Base-by-base conservation (phyloP, 2,888 invertebrate species). In the Pachydiplax longipennis region DNA sequence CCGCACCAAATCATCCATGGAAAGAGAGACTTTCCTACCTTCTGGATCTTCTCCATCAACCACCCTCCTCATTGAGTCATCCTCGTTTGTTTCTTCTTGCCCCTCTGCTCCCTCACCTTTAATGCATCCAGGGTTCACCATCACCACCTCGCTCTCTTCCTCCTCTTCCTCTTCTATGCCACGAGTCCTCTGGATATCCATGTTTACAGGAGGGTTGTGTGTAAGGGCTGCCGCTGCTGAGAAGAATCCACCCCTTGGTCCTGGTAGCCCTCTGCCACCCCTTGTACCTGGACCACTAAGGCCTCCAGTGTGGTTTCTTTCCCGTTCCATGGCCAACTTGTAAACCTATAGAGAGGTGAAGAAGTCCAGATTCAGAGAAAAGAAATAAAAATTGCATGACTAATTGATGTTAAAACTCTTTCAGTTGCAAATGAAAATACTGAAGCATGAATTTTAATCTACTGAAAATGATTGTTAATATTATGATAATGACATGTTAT, bases 241-340 rank as follows among this genome's bases (percentile, higher is more conserved):
- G 37, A 37, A 87, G 87, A 61, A 87, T 35, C 87, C 87, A 13
- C 87, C 87, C 31, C 87, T 31, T 18, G 87, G 87, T 25, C 87
- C 87, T 22, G 87, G 37, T 37, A 87, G 22, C 6, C 61, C 87
- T 35, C 87, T 61, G 37, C 87, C 87, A 65, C 61, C 87, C 31
- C 87, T 35, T 37, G 87, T 35, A 12, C 87, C 37, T 31, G 87
- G 87, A 61, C 87, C 93, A 95, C 95, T 92, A 95, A 95, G 90
- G 95, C 95, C 93, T 91, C 95, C 95, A 93, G 95, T 95, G 95
- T 96, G 94, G 93, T 97, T 97, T 92, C 96, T 95, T 93, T 96
- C 96, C 90, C 96, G 95, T 92, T 97, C 97, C 94, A 96, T 95
- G 91, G 96, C 95, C 93, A 97, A 95, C 94, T 98, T 98, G 95